A percentile compares a stretch with the other conserved stretches of the same genome.
These are phyloP conservation scores for Hylaea fasciaria DNA, from an alignment of 2,888 invertebrate genomes.

Conservation along the genomic window DNA sequence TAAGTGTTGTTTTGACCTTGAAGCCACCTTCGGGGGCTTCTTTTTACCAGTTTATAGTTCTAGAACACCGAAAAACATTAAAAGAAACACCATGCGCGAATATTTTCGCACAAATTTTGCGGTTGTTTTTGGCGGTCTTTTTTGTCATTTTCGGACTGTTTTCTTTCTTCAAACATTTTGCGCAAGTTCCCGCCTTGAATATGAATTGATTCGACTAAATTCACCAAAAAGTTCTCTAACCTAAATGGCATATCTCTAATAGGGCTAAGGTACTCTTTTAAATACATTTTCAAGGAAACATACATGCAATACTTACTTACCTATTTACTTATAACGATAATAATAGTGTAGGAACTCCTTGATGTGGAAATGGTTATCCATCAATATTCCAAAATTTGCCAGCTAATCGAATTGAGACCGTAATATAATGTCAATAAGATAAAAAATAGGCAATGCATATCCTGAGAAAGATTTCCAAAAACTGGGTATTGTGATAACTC, in stretches of 20 bases:
- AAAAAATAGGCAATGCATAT: no score
- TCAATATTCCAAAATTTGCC: no score
- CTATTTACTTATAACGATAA: no score
- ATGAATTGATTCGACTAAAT: background rate
- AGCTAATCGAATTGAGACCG: no score
- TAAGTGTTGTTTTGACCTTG: slow-evolving; percentile 62
- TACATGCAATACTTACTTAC: no score
- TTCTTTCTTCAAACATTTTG: slow-evolving; percentile 6
- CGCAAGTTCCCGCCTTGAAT: background rate
- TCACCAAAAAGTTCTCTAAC: background rate
- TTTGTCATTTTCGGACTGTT: slow-evolving; percentile 17
- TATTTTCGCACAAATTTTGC: slow-evolving; percentile 19
- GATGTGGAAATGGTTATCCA: no score
- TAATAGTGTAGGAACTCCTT: no score
- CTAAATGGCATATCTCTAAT: background rate
- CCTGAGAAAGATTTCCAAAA: no score
- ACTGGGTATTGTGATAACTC: no score
- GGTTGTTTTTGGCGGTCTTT: slow-evolving; percentile 26
- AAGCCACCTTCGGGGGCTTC: slow-evolving; percentile 16
- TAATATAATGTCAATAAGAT: no score
- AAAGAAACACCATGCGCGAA: slow-evolving; percentile 35
- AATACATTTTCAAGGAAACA: no score
- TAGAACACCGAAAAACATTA: background rate
- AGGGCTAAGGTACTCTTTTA: no score
- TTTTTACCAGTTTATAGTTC: slow-evolving; percentile 2